These are phyloP conservation scores for Drosophila nannoptera DNA, from an alignment of 1,140 invertebrate genomes.

Conservation along the genomic window DNA sequence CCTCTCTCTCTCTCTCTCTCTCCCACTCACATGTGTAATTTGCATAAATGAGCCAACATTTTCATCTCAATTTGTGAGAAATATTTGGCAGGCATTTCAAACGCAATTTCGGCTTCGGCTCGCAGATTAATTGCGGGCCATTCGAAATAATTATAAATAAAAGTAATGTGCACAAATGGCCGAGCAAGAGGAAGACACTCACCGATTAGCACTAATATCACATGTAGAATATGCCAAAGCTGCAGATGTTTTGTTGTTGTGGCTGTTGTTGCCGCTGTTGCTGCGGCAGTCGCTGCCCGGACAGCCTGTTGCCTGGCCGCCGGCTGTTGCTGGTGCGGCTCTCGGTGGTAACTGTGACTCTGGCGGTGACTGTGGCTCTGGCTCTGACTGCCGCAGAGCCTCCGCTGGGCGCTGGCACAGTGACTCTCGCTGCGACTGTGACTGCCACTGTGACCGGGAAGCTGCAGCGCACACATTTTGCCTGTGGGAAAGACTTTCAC, in stretches of 20 bases:
- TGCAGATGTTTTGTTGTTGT: slow-evolving; percentile 53
- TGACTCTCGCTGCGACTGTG: slow-evolving; percentile 4
- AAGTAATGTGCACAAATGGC: neutral
- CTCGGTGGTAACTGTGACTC: slow-evolving; percentile 35
- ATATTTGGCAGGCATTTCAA: slow-evolving; percentile 21
- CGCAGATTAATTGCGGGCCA: slow-evolving; percentile 54
- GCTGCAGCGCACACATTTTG: slow-evolving; percentile 59
- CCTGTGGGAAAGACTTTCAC: slow-evolving; percentile 46
- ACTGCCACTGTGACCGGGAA: slow-evolving; percentile 25
- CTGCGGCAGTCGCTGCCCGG: slow-evolving; percentile 57
- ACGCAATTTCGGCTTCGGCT: neutral
- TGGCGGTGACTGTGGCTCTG: slow-evolving; percentile 21
- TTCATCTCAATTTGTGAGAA: slow-evolving; percentile 29
- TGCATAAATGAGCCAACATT: slow-evolving; percentile 39
- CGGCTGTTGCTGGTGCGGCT: slow-evolving; percentile 47
- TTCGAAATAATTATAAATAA: slow-evolving; percentile 51
- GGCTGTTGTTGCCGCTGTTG: slow-evolving; percentile 45
- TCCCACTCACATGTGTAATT: neutral
- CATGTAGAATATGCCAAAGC: slow-evolving; percentile 74
- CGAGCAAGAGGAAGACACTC: slow-evolving; percentile 24
- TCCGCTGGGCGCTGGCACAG: no score
- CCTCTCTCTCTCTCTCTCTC: neutral
- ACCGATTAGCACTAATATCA: slow-evolving; percentile 79
- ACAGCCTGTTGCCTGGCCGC: neutral
- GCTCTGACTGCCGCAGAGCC: neutral